These are phyloP conservation scores for Salvelinus namaycush DNA, from an alignment of 2,113 vertebrate genomes.

Conservation along the genomic window DNA sequence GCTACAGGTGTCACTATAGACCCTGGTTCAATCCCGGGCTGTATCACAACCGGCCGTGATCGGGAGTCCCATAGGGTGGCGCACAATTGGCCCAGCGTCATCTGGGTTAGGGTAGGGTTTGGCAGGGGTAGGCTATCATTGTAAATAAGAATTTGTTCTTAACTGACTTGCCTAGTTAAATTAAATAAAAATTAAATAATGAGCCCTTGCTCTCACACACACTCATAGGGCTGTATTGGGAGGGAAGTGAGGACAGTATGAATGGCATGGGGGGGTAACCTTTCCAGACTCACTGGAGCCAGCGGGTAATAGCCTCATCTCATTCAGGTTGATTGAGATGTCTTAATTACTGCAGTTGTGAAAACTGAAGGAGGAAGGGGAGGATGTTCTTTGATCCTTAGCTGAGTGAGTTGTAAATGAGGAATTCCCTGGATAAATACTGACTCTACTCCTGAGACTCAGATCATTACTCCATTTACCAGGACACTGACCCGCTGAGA, in stretches of 20 bases:
- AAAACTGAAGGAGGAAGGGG: slow-evolving; percentile 69
- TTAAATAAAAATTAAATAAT: neutral
- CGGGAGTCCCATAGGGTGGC: too few relatives aligned
- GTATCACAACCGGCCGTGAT: too few relatives aligned
- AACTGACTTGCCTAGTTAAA: neutral
- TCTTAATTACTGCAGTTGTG: slow-evolving; percentile 82
- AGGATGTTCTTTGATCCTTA: slow-evolving; percentile 74
- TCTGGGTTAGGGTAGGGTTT: too few relatives aligned
- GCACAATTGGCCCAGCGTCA: too few relatives aligned
- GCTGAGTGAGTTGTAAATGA: slow-evolving; percentile 57
- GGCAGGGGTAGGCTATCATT: too few relatives aligned
- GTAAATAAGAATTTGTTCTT: too few relatives aligned
- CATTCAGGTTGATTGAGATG: slow-evolving; percentile 76
- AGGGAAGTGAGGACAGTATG: slow-evolving; percentile 36
- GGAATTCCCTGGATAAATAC: slow-evolving; percentile 67
- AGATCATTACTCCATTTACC: slow-evolving; percentile 9
- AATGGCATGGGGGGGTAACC: slow-evolving; percentile 33
- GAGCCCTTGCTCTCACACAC: neutral
- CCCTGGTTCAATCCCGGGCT: too few relatives aligned
- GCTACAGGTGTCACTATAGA: too few relatives aligned
- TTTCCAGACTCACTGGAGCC: slow-evolving; percentile 78
- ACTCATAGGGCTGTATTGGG: slow-evolving; percentile 6
- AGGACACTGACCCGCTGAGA: neutral
- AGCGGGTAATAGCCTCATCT: slow-evolving; percentile 76
- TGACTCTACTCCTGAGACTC: neutral